Base-by-base conservation (phyloP, 2,797 vertebrate species). In the Falco biarmicus region DNA sequence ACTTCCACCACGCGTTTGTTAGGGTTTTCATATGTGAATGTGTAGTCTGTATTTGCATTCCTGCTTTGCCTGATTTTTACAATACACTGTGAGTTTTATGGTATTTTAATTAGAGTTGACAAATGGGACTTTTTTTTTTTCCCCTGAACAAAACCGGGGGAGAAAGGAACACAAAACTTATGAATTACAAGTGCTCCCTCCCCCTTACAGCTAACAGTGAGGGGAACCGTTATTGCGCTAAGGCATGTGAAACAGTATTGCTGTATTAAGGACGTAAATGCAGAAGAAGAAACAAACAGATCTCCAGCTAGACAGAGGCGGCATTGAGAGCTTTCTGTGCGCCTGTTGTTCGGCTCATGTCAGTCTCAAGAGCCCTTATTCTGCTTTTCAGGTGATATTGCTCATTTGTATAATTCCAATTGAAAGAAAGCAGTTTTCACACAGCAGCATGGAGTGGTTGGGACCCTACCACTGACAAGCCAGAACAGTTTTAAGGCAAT, bases 361-460 rank as follows among this genome's bases (percentile, higher is more conserved):
- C 64, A 53, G 50, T 61, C 87, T 93, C 82, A 45, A 88, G 79
- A 56, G 85, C 56, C 26, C 57, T 89, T 87, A 8, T 10, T n/a
- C 41, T 75, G 85, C 63, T 90, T 88, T 76, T 84, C 85, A 91
- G 43, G 76, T 51, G 73, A 73, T 86, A 25, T 60, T 2, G 0
- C 74, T 65, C 5, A 0, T 93, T 89, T 74, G 29, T 90, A 24
- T 61, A 22, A 0, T 51, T 82, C 48, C 57, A 8, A 7, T 12
- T 92, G 86, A 90, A 92, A 84, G 64, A 45, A 82, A 82, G 64
- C 70, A 50, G 50, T 66, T 90, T 86, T 87, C 43, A 76, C 39
- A 22, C 51, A 75, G 77, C 51, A 63, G 65, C 29, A 15, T 50
- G 59, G 47, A n/a, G 39, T 43, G 34, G 29, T 56, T 57, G 53